Conservation (phyloP, 2,888 invertebrate species). For the Synergus laeviventris region DNA sequence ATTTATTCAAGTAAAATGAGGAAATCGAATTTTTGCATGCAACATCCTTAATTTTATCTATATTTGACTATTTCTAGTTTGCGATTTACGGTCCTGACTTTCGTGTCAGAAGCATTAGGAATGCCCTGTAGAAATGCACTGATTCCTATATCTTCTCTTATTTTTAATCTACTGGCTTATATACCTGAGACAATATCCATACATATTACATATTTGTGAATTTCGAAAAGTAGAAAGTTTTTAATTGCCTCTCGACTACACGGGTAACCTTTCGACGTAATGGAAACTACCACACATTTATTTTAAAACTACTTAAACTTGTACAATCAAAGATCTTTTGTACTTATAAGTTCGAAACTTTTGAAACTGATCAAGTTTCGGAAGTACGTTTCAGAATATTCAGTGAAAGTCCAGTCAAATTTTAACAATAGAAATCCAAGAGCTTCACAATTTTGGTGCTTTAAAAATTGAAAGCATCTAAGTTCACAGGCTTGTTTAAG, state of each 20-base stretch:
- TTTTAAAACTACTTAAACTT: neutral
- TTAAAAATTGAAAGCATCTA: neutral
- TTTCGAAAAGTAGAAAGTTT: conserved; percentile 54
- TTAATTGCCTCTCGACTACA: conserved; percentile 17
- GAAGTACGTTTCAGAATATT: neutral
- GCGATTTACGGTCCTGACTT: conserved; percentile 51
- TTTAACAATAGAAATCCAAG: neutral
- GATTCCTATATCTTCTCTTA: conserved; percentile 58
- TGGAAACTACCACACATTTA: neutral
- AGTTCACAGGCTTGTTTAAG: neutral
- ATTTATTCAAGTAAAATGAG: too few species aligned
- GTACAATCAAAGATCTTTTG: neutral
- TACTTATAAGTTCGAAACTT: neutral
- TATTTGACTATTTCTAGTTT: conserved; percentile 23
- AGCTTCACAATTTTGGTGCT: neutral
- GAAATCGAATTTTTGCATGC: too few species aligned
- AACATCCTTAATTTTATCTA: neutral
- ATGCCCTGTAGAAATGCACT: conserved; percentile 68
- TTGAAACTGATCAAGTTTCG: neutral
- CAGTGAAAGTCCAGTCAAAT: neutral
- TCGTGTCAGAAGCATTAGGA: conserved; percentile 57
- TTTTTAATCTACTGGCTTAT: conserved; percentile 52
- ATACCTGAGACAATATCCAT: conserved; percentile 48
- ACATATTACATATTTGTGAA: conserved; percentile 47
- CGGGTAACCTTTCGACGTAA: neutral